phyloP scores from a whole-genome alignment of 1,140 invertebrate species.

The Cydia splendana region DNA sequence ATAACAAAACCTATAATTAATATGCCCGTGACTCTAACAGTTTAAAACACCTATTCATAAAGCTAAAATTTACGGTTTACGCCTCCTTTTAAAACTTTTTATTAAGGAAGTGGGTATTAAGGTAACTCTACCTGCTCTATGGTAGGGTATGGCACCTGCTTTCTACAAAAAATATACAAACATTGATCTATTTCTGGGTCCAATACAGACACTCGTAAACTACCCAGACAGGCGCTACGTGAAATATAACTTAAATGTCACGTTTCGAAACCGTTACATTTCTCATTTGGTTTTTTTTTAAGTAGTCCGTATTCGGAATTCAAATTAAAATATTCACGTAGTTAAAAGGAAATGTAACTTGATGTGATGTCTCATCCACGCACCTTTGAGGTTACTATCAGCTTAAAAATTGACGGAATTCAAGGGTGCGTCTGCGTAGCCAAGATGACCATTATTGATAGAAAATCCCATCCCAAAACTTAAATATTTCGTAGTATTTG shows the following conservation, averaged over 20 bases:
- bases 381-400: not conserved
- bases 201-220: conserved; percentile 39
- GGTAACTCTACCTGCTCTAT: conserved; percentile 57
- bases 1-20: conserved; percentile 42
- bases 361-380: conserved; percentile 3
- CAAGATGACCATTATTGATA: too few species aligned
- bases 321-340: not conserved
- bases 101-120: conserved; percentile 62
- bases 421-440: too few species aligned
- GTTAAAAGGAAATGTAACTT: not conserved
- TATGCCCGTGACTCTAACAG: conserved; percentile 49
- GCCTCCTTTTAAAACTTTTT: conserved; percentile 48
- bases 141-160: conserved; percentile 58
- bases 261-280: conserved; percentile 26
- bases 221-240: conserved; percentile 49
- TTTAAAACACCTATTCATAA: conserved; percentile 47
- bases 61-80: conserved; percentile 40
- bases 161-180: conserved; percentile 70
- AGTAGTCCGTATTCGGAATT: not conserved
- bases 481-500: too few species aligned
- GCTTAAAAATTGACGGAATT: not conserved
- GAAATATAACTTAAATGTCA: conserved; percentile 54
- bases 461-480: too few species aligned
- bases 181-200: conserved; percentile 61
- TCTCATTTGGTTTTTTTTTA: conserved; percentile 4